phyloP scores from a whole-genome alignment of 1,140 invertebrate genomes.

The Drosophila melanica region DNA sequence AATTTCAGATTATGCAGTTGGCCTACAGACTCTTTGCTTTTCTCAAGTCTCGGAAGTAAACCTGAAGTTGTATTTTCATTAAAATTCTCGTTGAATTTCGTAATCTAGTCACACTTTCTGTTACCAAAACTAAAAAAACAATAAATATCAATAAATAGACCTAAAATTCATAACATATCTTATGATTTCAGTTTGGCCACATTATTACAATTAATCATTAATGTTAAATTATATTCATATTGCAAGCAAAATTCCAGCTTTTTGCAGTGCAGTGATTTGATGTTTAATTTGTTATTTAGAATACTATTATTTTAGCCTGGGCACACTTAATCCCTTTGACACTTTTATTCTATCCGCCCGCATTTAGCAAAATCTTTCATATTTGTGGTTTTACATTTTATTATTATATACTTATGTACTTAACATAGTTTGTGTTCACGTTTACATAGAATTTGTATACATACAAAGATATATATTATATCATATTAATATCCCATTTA shows the following conservation, averaged over 20 bases:
- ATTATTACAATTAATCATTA: no score
- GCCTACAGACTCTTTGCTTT: slow-evolving; percentile 65
- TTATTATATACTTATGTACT: slow-evolving; percentile 38
- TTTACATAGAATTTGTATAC: slow-evolving; percentile 67
- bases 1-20: slow-evolving; percentile 62
- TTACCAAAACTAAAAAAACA: no score
- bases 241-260: no score
- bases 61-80: no score
- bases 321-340: no score
- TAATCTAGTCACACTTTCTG: no score
- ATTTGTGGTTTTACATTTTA: slow-evolving; percentile 12
- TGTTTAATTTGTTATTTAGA: background rate
- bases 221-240: no score
- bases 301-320: no score
- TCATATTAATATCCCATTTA: slow-evolving; percentile 77
- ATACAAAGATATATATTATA: slow-evolving; percentile 60
- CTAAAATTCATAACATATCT: no score
- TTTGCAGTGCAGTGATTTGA: background rate
- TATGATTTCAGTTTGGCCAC: no score
- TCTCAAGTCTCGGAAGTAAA: slow-evolving; percentile 43
- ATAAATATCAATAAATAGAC: no score
- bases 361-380: background rate
- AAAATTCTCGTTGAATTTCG: no score
- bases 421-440: slow-evolving; percentile 56
- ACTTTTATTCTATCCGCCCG: background rate